Conservation (phyloP, 2,113 vertebrate genomes). For the Aphyosemion australe region DNA sequence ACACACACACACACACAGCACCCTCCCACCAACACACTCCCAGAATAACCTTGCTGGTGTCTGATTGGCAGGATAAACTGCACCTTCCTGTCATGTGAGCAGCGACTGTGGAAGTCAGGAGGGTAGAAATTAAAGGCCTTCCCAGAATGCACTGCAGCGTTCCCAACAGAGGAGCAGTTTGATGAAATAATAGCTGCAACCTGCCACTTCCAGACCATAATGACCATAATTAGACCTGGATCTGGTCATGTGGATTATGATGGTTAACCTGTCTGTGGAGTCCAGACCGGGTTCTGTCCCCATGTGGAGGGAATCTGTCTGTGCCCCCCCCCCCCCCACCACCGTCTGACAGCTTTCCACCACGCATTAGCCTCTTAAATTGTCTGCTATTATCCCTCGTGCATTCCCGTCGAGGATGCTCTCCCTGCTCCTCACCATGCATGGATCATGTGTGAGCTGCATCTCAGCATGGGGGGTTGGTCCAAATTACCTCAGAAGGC, state of each 20-base stretch:
- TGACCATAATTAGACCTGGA: constrained; percentile 95
- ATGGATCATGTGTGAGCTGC: too few species aligned
- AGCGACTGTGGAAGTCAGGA: constrained; percentile 76
- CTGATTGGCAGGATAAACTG: constrained; percentile 79
- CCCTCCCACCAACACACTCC: constrained; percentile 38
- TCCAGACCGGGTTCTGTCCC: constrained; percentile 5
- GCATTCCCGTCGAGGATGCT: constrained; percentile 63
- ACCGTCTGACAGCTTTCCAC: constrained; percentile 72
- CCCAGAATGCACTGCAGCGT: constrained; percentile 64
- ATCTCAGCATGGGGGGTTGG: too few species aligned
- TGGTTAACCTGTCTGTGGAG: constrained; percentile 90
- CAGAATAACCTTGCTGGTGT: constrained; percentile 73
- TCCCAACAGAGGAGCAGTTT: constrained; percentile 91
- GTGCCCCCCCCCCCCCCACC: too few species aligned
- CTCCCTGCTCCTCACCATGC: constrained; percentile 41
- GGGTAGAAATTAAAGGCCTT: constrained; percentile 78
- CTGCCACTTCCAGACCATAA: constrained; percentile 85
- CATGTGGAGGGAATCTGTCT: neutral
- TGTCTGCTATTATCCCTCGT: constrained; percentile 68
- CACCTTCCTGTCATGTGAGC: constrained; percentile 76
- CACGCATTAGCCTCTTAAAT: constrained; percentile 72
- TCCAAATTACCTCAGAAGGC: too few species aligned
- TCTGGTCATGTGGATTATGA: constrained; percentile 92
- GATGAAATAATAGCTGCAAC: constrained; percentile 99
- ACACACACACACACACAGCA: neutral